These are phyloP conservation scores for Mesoclemmys tuberculata DNA, from an alignment of 2,113 vertebrate genomes.

Conservation along the genomic window DNA sequence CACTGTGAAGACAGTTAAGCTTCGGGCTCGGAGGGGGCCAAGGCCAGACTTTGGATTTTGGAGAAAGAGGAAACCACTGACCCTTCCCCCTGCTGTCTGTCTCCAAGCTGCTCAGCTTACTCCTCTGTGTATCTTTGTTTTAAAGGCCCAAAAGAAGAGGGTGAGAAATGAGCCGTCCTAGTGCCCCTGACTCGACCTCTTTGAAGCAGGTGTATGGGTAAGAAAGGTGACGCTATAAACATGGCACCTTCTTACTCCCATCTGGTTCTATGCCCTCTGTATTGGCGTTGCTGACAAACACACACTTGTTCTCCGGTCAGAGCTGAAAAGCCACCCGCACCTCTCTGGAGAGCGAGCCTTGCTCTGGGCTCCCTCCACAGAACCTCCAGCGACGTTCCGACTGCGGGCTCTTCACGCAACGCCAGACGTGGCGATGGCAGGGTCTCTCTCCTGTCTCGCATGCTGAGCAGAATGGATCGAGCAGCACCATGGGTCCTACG, in stretches of 20 bases:
- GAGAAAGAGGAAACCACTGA: background rate
- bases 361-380: background rate
- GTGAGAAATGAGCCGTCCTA: background rate
- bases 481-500: fast-evolving
- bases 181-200: background rate
- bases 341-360: background rate
- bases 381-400: fast-evolving
- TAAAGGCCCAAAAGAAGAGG: too few relatives aligned
- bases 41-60: background rate
- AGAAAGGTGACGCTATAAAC: background rate
- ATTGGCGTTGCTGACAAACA: background rate
- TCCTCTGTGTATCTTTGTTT: background rate
- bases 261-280: background rate
- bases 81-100: background rate
- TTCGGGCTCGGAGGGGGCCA: background rate
- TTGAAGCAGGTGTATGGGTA: background rate
- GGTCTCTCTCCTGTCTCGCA: fast-evolving
- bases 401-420: background rate
- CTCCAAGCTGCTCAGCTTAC: background rate
- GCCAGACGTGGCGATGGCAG: fast-evolving
- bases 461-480: background rate
- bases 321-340: background rate
- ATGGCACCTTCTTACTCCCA: background rate
- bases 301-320: background rate
- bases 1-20: background rate